Evolutionary conservation across 1,140 invertebrate species (phyloP), one percentile per base, ranked within the genome.

Genomic region (Paralvinella palmiformis): DNA sequence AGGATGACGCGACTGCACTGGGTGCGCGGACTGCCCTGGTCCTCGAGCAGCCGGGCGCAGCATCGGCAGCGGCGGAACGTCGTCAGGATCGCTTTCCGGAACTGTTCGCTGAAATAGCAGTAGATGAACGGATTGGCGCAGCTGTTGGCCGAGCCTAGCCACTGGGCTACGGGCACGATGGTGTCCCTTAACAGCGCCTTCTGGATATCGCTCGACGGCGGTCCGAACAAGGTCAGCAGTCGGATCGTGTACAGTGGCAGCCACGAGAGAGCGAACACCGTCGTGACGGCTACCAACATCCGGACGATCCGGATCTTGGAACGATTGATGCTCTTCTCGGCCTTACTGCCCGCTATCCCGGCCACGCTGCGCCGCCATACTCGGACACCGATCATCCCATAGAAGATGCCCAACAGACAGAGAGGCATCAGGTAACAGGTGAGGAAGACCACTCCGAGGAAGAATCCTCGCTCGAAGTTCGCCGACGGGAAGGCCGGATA

Each of bases 61-160:
- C 58, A 60, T 5, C 33, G 20, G 4, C 58, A n/a, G 31, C 41
- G 36, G 20, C 35, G 20, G 17, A 60, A 20, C 2, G 44, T 31
- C 20, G 35, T 24, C 24, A 41, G 22, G 78, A 96, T 96, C 1
- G 92, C 93, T 24, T 89, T 86, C 0, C 92, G 83, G 75, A 93
- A 96, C 75, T 96, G 96, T 70, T 94, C 92, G 77, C 94, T 95
- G 82, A 95, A 94, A 78, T 91, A 95, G 0, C 92, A 91, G 79
- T 96, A 96, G n/a, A 98, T 85, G 55, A 95, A 89, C 0, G 94
- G 94, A 81, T 98, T 97, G 69, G 96, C 92, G 84, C 92, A 96
- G 27, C 91, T 94, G 76, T 96, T 96, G 15, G 92, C 91, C 0
- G 92, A 87, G 0, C 93, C 94, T 3, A 97, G 82, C 93, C 94